Conservation (phyloP, 2,888 invertebrate species). For the Phasia obesa region DNA sequence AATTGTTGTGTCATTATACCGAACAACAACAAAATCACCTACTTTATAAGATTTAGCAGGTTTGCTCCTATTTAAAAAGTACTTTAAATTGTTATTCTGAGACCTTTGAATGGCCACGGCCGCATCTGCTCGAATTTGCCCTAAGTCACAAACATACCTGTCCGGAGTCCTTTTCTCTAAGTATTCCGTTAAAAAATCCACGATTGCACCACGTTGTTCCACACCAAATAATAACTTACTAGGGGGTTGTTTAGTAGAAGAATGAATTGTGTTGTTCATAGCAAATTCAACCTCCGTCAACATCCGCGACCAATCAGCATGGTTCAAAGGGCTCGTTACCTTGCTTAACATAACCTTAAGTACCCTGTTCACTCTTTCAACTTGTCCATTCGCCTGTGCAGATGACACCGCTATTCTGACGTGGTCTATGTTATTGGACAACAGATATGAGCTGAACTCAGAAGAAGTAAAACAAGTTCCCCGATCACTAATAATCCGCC, state of each 20-base stretch:
- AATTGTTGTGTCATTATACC: conserved; percentile 71
- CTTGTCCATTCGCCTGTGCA: conserved; percentile 58
- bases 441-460: conserved; percentile 13
- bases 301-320: conserved; percentile 43
- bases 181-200: too few relatives aligned
- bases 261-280: conserved; percentile 74
- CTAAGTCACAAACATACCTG: conserved; percentile 7
- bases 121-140: conserved; percentile 19
- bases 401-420: conserved; percentile 50
- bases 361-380: too few relatives aligned
- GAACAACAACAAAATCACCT: conserved; percentile 44
- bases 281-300: conserved; percentile 72
- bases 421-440: conserved; percentile 53
- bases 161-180: background rate
- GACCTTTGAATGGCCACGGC: conserved; percentile 38
- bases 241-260: conserved; percentile 73
- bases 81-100: conserved; percentile 21
- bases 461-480: conserved; percentile 30
- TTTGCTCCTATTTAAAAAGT: background rate
- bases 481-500: conserved; percentile 21
- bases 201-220: too few relatives aligned
- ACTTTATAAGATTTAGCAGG: conserved; percentile 45
- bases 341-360: conserved; percentile 58
- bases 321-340: conserved; percentile 40
- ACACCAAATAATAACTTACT: conserved; percentile 11